Evolutionary conservation across 1,140 invertebrate genomes (phyloP).

Genomic region (Coptotermes formosanus): DNA sequence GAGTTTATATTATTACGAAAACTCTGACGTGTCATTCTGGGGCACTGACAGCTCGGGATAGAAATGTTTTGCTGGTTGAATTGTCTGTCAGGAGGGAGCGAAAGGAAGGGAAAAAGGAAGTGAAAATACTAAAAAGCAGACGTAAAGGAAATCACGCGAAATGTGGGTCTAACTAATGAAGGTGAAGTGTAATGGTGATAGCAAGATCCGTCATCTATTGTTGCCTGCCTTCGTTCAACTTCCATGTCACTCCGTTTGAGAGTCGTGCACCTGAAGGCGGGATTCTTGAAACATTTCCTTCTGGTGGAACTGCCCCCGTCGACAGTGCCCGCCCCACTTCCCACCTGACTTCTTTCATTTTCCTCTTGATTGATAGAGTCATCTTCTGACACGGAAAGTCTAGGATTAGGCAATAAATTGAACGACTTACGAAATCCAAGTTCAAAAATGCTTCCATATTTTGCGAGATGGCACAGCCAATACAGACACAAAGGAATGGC

Average conservation of each 20-base stretch:
- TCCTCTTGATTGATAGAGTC: not conserved
- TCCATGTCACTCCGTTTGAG: not conserved
- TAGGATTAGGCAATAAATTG: not conserved
- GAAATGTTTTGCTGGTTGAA: not conserved
- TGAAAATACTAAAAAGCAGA: not conserved
- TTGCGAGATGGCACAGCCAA: no score
- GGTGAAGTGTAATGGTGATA: not conserved
- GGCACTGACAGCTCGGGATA: not conserved
- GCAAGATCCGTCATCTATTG: not conserved
- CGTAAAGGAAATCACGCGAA: not conserved
- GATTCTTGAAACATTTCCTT: slow-evolving; percentile 1
- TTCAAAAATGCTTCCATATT: no score
- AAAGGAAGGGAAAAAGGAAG: not conserved
- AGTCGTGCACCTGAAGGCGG: not conserved
- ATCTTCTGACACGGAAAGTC: not conserved
- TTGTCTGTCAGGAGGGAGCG: not conserved
- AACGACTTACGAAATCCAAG: not conserved
- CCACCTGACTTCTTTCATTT: not conserved
- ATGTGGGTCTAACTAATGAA: not conserved
- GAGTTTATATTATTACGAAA: slow-evolving; percentile 9
- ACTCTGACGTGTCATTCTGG: not conserved
- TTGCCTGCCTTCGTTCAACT: not conserved
- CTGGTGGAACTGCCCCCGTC: not conserved
- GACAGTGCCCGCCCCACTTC: not conserved
- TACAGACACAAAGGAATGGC: no score